Base-by-base conservation (phyloP, 2,888 invertebrate genomes). In the Dilophus febrilis region DNA sequence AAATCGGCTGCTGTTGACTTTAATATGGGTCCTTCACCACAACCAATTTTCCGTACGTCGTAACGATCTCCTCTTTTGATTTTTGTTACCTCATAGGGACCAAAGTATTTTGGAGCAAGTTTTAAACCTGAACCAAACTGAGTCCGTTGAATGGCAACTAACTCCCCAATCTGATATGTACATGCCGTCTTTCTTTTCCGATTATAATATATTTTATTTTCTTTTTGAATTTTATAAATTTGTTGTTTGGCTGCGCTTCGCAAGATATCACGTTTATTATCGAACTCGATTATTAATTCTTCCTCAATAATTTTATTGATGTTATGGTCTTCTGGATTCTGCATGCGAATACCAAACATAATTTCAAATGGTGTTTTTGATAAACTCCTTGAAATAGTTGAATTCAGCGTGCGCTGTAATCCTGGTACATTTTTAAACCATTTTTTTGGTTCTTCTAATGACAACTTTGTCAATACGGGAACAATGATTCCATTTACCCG, bases 401-500 rank as follows among this genome's bases (percentile, higher is more conserved):
- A 34, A 29, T 42, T 42, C 3, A 42, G 2, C 4, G 10, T 19
- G 10, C n/a, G 6, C 33, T 40, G 42, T 13, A n/a, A n/a, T n/a
- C n/a, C n/a, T n/a, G n/a, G n/a, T n/a, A n/a, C n/a, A n/a, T n/a
- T n/a, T n/a, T n/a, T n/a, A 29, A 14, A 39, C 42, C 42, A 42
- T 14, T 33, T 10, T 3, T 19, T 13, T 11, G 31, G 26, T 14
- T 30, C 11, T 3, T 40, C 13, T 7, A 40, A 11, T 2, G 39
- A 36, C 12, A 42, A 16, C 13, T 40, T 42, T 3, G 55, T 49
- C 11, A 40, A 28, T 6, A 30, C 13, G 10, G 36, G n/a, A 35
- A 42, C 36, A 2, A 42, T 36, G 2, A 40, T 14, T 4, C 27
- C 12, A 28, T 46, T 44, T 1, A 44, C 26, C 17, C 47, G 31